A percentile compares a stretch with the other conserved stretches of the same genome.
Conservation (phyloP, 2,888 invertebrate genomes). For the Macrophya annulata region DNA sequence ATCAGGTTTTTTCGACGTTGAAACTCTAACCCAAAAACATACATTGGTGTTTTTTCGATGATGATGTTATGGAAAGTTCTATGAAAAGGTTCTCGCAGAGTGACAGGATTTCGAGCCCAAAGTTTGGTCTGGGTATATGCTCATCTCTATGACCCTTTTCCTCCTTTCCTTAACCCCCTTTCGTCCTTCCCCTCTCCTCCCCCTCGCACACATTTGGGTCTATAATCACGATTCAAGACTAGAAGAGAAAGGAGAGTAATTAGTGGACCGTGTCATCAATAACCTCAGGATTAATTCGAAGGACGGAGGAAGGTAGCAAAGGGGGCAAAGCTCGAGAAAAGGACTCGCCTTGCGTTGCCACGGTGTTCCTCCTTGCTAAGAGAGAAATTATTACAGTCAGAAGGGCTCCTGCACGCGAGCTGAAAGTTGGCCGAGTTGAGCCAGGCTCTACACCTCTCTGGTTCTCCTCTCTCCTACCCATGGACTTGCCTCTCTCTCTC, state of each 20-base stretch:
- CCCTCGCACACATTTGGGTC: too few relatives aligned
- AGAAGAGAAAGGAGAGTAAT: slow-evolving; percentile 14
- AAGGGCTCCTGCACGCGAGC: slow-evolving; percentile 12
- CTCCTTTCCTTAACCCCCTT: neutral
- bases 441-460: slow-evolving; percentile 1
- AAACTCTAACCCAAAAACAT: neutral
- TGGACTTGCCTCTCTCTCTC: neutral
- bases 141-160: neutral
- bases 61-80: neutral
- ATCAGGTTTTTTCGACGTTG: neutral
- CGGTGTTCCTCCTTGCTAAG: neutral
- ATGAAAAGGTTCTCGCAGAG: neutral
- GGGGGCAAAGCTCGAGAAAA: neutral
- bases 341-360: neutral
- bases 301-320: neutral
- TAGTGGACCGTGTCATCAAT: slow-evolving; percentile 39
- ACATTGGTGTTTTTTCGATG: neutral
- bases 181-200: neutral
- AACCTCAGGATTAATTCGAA: slow-evolving; percentile 37
- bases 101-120: neutral
- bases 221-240: neutral
- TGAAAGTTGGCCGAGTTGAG: neutral
- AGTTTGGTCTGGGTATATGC: neutral
- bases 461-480: neutral
- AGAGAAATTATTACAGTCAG: slow-evolving; percentile 39